These are phyloP conservation scores for Phymorhynchus buccinoides DNA, from an alignment of 1,140 invertebrate species.

Conservation along the genomic window DNA sequence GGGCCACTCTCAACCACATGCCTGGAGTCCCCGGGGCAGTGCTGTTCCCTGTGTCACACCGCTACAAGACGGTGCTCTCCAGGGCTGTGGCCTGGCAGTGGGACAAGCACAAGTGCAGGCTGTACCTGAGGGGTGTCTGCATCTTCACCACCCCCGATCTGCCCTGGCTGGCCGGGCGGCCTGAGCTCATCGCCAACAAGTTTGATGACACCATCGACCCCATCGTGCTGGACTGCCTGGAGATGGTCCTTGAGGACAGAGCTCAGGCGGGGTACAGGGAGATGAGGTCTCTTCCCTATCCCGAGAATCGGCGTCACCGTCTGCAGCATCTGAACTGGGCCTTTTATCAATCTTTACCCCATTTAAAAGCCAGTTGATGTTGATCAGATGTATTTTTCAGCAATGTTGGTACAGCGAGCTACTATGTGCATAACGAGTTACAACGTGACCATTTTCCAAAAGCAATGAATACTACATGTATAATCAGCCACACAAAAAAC, in stretches of 20 bases:
- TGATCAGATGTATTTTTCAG: not conserved
- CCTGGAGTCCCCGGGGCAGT: conserved; percentile 54
- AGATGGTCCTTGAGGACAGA: conserved; percentile 47
- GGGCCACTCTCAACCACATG: conserved; percentile 56
- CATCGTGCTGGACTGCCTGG: conserved; percentile 65
- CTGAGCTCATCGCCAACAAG: conserved; percentile 69
- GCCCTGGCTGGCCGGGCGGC: conserved; percentile 53
- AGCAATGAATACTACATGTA: not conserved
- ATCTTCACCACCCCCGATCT: conserved; percentile 55
- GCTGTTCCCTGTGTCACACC: conserved; percentile 43
- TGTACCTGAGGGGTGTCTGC: conserved; percentile 22
- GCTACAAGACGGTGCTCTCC: conserved; percentile 40
- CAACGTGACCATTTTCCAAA: too few species aligned
- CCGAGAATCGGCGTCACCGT: not conserved
- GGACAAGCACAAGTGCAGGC: conserved; percentile 22
- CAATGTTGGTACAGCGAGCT: not conserved
- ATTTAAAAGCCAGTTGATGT: not conserved
- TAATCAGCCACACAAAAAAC: not conserved
- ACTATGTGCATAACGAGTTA: too few species aligned
- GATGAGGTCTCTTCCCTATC: not conserved
- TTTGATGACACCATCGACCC: conserved; percentile 63
- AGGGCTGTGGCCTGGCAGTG: conserved; percentile 44
- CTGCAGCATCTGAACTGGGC: conserved; percentile 3
- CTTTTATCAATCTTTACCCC: conserved; percentile 7
- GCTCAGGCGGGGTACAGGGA: not conserved